A percentile compares a stretch with the other conserved stretches of the same genome.
Conservation (phyloP, 2,797 vertebrate species). For the Chaetophractus vellerosus region DNA sequence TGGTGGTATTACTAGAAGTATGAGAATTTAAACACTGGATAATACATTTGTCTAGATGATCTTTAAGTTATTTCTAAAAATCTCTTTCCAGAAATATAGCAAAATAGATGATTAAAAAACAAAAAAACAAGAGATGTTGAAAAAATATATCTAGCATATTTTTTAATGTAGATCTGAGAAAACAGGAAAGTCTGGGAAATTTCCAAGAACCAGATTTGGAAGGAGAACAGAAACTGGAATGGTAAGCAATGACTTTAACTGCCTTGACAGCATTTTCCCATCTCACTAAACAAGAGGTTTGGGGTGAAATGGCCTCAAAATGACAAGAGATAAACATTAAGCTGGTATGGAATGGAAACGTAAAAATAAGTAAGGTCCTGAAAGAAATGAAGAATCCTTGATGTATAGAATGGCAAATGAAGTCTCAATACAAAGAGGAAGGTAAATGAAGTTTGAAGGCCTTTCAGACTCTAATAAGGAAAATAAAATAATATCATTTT, state of each 20-base stretch:
- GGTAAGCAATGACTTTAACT: not conserved
- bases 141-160: not conserved
- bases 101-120: not conserved
- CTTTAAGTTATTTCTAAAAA: slow-evolving; percentile 31
- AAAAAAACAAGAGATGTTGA: not conserved
- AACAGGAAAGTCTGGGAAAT: not conserved
- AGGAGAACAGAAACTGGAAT: not conserved
- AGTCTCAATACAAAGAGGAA: not conserved
- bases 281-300: not conserved
- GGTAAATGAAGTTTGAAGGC: not conserved
- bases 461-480: not conserved
- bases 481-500: slow-evolving; percentile 13
- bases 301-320: slow-evolving; percentile 6
- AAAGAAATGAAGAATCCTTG: not conserved
- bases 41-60: not conserved
- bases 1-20: not conserved
- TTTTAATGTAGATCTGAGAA: not conserved
- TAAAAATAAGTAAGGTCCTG: not conserved
- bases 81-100: not conserved
- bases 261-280: not conserved
- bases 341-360: not conserved
- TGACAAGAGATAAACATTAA: not conserved
- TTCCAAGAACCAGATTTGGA: not conserved
- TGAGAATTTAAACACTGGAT: slow-evolving; percentile 16
- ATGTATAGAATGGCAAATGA: not conserved